Evolutionary conservation across 2,888 invertebrate genomes (phyloP).

Genomic region (Aphidoletes aphidimyza): DNA sequence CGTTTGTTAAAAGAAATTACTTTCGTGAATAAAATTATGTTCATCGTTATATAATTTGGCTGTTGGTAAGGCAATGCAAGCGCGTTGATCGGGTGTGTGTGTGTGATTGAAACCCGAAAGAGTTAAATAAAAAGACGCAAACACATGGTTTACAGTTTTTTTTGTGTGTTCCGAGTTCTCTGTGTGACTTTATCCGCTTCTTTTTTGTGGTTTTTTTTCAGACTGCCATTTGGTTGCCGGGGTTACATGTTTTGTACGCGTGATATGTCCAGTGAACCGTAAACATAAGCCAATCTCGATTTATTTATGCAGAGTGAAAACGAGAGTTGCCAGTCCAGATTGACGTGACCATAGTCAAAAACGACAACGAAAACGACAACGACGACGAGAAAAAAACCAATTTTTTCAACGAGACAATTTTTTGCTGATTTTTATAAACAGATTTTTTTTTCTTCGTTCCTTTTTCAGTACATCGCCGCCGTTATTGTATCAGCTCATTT

Average conservation of each 20-base stretch:
- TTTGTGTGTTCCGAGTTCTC: not conserved
- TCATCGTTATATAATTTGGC: conserved; percentile 27
- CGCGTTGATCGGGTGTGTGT: not conserved
- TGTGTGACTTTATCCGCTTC: not conserved
- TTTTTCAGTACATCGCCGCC: not conserved
- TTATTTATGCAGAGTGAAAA: conserved; percentile 29
- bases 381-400: too few species aligned
- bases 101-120: too few species aligned
- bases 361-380: too few species aligned
- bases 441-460: not conserved
- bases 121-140: not conserved
- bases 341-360: conserved; percentile 13
- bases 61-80: not conserved
- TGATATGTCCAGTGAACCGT: conserved; percentile 38
- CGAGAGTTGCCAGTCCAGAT: conserved; percentile 35
- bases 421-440: conserved; percentile 47
- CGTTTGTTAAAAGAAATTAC: conserved; percentile 19
- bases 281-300: conserved; percentile 11
- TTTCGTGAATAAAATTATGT: conserved; percentile 45
- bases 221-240: conserved; percentile 10
- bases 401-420: conserved; percentile 23
- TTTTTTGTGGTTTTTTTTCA: not conserved
- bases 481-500: not conserved
- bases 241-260: conserved; percentile 23
- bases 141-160: conserved; percentile 6